phyloP scores from a whole-genome alignment of 2,797 vertebrate genomes.

The Diplodus puntazzo region DNA sequence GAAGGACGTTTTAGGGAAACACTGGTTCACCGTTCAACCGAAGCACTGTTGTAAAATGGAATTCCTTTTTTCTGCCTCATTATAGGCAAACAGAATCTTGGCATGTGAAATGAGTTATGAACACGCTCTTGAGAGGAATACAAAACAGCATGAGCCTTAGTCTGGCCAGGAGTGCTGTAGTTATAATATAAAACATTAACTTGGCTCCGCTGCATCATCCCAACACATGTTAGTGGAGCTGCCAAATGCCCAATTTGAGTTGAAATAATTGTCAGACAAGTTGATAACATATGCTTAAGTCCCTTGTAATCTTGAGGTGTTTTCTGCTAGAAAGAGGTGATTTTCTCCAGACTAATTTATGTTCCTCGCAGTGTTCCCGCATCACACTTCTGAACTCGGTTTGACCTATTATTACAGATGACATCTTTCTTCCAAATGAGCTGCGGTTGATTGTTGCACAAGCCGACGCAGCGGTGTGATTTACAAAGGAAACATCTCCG shows the following conservation, averaged over 20 bases:
- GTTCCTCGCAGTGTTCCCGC: constrained; percentile 45
- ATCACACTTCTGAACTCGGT: constrained; percentile 54
- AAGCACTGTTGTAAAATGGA: constrained; percentile 76
- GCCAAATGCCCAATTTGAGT: constrained; percentile 94
- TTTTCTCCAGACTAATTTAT: constrained; percentile 64
- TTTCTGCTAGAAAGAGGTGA: constrained; percentile 56
- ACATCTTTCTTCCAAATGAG: constrained; percentile 62
- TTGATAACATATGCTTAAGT: constrained; percentile 83
- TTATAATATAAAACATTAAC: constrained; percentile 96
- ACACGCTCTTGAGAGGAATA: constrained; percentile 89
- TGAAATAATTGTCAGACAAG: constrained; percentile 85
- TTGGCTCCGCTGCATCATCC: constrained; percentile 92
- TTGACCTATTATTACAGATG: constrained; percentile 58
- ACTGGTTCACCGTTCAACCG: constrained; percentile 68
- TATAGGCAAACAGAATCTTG: constrained; percentile 88
- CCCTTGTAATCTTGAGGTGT: constrained; percentile 72
- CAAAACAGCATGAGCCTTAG: constrained; percentile 91
- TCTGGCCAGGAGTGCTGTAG: constrained; percentile 88
- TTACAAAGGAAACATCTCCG: constrained; percentile 45
- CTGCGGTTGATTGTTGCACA: constrained; percentile 50
- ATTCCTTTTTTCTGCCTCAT: constrained; percentile 82
- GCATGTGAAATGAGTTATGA: constrained; percentile 91
- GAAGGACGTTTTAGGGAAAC: constrained; percentile 72
- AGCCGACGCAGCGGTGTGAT: constrained; percentile 28
- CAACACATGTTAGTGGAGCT: constrained; percentile 93